Evolutionary conservation across 2,113 vertebrate genomes (phyloP).

Genomic region (Tonatia bakeri): DNA sequence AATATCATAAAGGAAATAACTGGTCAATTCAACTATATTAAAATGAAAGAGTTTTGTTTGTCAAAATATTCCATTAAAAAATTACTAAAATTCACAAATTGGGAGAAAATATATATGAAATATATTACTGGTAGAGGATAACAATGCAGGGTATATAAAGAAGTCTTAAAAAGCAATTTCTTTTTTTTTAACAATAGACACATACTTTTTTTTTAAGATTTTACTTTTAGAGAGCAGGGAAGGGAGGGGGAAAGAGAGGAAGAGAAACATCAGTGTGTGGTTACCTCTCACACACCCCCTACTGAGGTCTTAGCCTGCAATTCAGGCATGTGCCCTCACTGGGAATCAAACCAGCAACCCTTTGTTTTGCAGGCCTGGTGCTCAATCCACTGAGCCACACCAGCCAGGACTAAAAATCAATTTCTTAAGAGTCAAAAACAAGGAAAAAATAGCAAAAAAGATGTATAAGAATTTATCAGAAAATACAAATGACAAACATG

Average conservation of each 20-base stretch:
- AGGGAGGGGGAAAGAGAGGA: no score
- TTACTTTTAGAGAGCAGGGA: no score
- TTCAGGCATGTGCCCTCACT: no score
- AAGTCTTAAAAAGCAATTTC: neutral
- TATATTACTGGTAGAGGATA: neutral
- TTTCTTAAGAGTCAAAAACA: neutral
- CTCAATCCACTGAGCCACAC: no score
- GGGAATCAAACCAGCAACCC: no score
- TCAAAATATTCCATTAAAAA: neutral
- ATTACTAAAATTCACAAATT: neutral
- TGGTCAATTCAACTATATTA: neutral
- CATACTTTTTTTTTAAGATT: no score
- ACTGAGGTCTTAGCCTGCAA: no score
- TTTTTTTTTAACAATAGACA: no score
- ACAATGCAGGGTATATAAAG: neutral
- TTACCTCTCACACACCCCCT: no score
- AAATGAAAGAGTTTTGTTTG: neutral
- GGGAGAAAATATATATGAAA: neutral
- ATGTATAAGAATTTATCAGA: neutral
- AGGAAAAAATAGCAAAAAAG: neutral
- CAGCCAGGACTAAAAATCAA: neutral
- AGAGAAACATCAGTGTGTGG: no score
- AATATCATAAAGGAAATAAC: neutral
- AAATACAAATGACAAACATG: neutral
- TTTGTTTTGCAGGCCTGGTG: no score